Base-by-base conservation (phyloP, 2,888 invertebrate species). In the Epiblema foenella region DNA sequence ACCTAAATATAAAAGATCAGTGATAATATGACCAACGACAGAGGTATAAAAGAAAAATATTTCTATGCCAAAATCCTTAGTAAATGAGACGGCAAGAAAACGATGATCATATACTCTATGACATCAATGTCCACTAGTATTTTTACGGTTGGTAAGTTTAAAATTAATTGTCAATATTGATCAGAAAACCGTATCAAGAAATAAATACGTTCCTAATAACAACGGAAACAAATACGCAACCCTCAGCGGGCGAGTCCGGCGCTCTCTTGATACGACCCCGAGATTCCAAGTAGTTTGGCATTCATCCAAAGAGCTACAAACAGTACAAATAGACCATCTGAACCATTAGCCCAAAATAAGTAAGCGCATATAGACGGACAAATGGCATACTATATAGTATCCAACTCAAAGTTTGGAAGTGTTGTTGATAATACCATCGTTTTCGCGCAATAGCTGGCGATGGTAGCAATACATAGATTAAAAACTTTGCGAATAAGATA, bases 271-370 rank as follows among this genome's bases (percentile, higher is more conserved):
- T 46, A 12, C 29, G 60, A 46, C 46, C 9, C 17, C 29, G 29
- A 60, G 29, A 60, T 60, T 49, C 60, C 17, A 46, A 29, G 20
- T 46, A 60, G 60, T 60, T 49, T 46, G 60, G 60, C 60, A 60
- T 46, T 11, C 46, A 11, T 46, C 60, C 60, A 46, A 59, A 60
- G 46, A 60, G 46, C n/a, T n/a, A 46, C 18, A 42, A 60, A 49
- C n/a, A 29, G 46, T 4, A 46, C 11, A 60, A 46, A 46, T 10
- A n/a, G 24, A 10, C 46, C 29, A 29, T 29, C 60, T n/a, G 46
- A 60, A 46, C 17, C 29, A 60, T 60, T 60, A 60, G 60, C 46
- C 24, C 11, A 12, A 60, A 60, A 46, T 9, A 24, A 46, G n/a
- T n/a, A 46, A 46, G 46, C n/a, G n/a, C 46, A 46, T 17, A 42